Conservation (phyloP, 2,113 vertebrate genomes). For the Sialia sialis region DNA sequence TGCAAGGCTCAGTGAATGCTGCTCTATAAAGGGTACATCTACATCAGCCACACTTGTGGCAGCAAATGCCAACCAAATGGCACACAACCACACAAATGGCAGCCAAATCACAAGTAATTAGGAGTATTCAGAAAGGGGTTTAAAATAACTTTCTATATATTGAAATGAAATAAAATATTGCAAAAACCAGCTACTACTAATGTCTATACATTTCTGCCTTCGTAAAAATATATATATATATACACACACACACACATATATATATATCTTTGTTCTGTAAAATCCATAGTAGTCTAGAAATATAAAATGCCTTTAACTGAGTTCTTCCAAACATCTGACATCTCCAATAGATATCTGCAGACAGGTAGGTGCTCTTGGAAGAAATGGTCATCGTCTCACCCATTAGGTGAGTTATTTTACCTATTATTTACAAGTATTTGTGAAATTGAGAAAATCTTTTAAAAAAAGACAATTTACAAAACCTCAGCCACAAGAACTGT, state of each 20-base stretch:
- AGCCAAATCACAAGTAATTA: background rate
- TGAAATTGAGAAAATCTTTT: background rate
- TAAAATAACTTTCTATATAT: background rate
- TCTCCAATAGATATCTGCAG: background rate
- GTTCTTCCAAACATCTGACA: background rate
- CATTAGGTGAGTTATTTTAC: background rate
- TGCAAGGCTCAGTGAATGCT: background rate
- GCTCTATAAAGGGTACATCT: background rate
- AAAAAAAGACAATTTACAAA: background rate
- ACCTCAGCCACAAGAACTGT: background rate
- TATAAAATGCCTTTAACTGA: background rate
- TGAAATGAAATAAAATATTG: background rate
- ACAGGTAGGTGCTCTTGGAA: background rate
- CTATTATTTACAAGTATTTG: background rate
- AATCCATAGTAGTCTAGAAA: background rate
- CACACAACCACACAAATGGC: background rate
- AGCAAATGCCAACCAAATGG: background rate
- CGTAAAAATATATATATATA: no score
- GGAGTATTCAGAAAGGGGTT: background rate
- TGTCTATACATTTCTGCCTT: background rate
- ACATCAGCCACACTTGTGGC: background rate
- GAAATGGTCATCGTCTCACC: background rate
- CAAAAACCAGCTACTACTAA: background rate
- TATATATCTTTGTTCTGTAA: background rate
- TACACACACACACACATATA: no score